Percentiles rank a stretch among this genome's conserved stretches.
These are phyloP conservation scores for Drosophila sp. DNA, from an alignment of 1,140 invertebrate species.

Conservation along the genomic window DNA sequence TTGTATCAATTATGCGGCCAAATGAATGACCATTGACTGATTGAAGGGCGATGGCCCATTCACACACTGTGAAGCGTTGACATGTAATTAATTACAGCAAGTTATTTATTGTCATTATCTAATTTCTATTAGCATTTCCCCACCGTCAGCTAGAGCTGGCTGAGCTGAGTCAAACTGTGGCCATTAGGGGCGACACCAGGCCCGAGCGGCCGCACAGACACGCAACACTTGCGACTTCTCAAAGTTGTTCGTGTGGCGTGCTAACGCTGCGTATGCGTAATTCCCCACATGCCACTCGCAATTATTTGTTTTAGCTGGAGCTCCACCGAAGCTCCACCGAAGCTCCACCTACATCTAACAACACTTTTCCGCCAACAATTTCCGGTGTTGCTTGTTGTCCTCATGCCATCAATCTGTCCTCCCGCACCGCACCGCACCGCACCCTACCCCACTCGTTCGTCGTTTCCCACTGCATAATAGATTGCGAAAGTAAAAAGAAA, in stretches of 20 bases:
- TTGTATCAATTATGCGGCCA: constrained; percentile 41
- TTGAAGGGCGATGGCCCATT: constrained; percentile 34
- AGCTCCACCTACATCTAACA: constrained; percentile 59
- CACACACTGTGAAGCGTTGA: constrained; percentile 62
- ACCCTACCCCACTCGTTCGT: constrained; percentile 18
- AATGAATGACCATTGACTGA: constrained; percentile 21
- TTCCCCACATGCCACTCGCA: constrained; percentile 58
- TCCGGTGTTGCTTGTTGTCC: constrained; percentile 45
- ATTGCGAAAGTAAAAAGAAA: constrained; percentile 42
- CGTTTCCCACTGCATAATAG: constrained; percentile 63
- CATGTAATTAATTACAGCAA: constrained; percentile 68
- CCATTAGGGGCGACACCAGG: constrained; percentile 69
- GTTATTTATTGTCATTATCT: constrained; percentile 75
- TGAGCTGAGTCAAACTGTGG: constrained; percentile 69
- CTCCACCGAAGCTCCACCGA: constrained; percentile 37
- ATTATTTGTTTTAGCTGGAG: constrained; percentile 60
- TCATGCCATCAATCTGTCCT: constrained; percentile 1
- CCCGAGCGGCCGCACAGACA: constrained; percentile 33
- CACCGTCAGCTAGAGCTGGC: constrained; percentile 34
- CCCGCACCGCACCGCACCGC: neutral
- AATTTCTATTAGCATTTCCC: constrained; percentile 65
- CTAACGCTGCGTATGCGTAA: constrained; percentile 70
- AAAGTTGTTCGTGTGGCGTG: constrained; percentile 55
- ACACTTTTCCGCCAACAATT: constrained; percentile 76
- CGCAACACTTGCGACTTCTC: constrained; percentile 37